Percentiles rank a stretch among this genome's conserved stretches.
Evolutionary conservation across 2,113 vertebrate genomes (phyloP).

Genomic region (Megalops atlanticus): DNA sequence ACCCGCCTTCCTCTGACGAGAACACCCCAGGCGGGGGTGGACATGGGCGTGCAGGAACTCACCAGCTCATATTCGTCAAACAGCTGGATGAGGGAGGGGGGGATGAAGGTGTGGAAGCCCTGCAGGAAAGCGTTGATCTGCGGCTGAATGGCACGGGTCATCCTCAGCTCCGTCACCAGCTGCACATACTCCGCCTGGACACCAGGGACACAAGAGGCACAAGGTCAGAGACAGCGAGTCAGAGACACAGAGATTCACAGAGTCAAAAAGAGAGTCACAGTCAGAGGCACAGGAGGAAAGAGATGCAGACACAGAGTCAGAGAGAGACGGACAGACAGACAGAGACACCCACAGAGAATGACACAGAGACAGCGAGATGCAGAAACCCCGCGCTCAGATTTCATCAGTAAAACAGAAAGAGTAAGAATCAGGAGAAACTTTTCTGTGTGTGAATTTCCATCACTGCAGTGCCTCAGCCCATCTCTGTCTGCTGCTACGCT

Average conservation of each 20-base stretch:
- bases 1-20: no score
- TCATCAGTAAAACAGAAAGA: neutral
- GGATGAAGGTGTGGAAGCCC: conserved; percentile 98
- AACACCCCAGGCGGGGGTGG: neutral
- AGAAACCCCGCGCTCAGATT: neutral
- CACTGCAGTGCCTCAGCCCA: conserved; percentile 10
- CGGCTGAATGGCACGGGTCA: conserved; percentile 98
- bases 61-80: conserved; percentile 99
- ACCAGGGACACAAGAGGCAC: neutral
- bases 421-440: conserved; percentile 5
- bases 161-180: conserved; percentile 96
- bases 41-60: conserved; percentile 53
- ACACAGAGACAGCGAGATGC: neutral
- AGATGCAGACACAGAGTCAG: neutral
- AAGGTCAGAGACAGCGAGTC: neutral
- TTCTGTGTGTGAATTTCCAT: conserved; percentile 13
- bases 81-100: conserved; percentile 91
- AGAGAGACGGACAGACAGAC: neutral
- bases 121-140: conserved; percentile 97
- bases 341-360: neutral
- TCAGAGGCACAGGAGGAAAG: neutral
- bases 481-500: conserved; percentile 14
- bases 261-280: neutral
- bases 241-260: neutral
- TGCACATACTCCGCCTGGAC: conserved; percentile 95